Conservation (phyloP, 1,140 invertebrate species). For the Whitmania pigra region DNA sequence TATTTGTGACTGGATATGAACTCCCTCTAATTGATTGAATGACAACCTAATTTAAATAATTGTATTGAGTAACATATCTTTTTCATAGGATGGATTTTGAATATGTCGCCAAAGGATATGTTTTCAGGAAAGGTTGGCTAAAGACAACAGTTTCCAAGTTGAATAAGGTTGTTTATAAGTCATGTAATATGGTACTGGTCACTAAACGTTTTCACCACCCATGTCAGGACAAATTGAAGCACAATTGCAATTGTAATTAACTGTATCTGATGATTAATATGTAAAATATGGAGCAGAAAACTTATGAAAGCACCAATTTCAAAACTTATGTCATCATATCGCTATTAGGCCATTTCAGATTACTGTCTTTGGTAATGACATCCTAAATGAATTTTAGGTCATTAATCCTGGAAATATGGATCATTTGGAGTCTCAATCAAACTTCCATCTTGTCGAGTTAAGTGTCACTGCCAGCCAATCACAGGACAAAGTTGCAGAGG, state of each 20-base stretch:
- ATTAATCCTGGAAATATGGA: constrained; percentile 46
- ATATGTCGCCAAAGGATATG: constrained; percentile 80
- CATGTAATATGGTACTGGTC: too few relatives aligned
- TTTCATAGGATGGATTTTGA: constrained; percentile 62
- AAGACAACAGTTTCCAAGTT: constrained; percentile 91
- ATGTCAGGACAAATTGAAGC: not conserved
- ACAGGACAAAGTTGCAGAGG: constrained; percentile 84
- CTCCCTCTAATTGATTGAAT: not conserved
- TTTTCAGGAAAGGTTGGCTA: constrained; percentile 91
- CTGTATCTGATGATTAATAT: not conserved
- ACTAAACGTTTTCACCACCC: not conserved
- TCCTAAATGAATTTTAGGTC: constrained; percentile 45
- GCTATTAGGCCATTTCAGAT: too few relatives aligned
- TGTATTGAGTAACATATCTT: not conserved
- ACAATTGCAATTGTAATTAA: not conserved
- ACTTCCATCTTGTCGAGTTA: constrained; percentile 84
- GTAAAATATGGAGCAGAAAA: too few relatives aligned
- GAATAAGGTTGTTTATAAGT: constrained; percentile 52
- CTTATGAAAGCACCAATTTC: too few relatives aligned
- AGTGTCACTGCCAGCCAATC: constrained; percentile 82
- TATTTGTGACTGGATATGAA: not conserved
- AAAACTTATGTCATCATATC: too few relatives aligned
- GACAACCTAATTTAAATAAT: too few relatives aligned
- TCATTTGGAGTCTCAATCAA: constrained; percentile 66
- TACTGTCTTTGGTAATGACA: not conserved